These are phyloP conservation scores for Pachyrhynchus sulphureomaculatus DNA, from an alignment of 1,140 invertebrate genomes.

Conservation along the genomic window DNA sequence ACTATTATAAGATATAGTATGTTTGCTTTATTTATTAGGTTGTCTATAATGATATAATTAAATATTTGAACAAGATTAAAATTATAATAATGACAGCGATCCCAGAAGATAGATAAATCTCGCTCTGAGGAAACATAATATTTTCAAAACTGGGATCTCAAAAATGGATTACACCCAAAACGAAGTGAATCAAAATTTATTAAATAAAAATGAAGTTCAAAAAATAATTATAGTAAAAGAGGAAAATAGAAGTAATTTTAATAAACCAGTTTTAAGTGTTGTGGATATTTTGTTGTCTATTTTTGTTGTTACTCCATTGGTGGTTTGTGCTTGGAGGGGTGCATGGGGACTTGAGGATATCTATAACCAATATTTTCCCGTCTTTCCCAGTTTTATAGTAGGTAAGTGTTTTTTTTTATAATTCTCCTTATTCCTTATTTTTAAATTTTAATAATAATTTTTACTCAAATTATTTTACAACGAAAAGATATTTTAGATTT, in stretches of 20 bases:
- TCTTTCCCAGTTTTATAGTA: conserved; percentile 10
- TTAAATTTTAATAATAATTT: too few relatives aligned
- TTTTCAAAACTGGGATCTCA: too few relatives aligned
- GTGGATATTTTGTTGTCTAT: conserved; percentile 21
- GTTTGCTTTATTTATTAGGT: too few relatives aligned
- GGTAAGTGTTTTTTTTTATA: conserved; percentile 12
- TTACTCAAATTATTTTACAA: too few relatives aligned
- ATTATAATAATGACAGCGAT: too few relatives aligned
- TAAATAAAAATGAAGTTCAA: conserved; percentile 5
- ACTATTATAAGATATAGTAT: too few relatives aligned
- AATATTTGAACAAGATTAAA: too few relatives aligned
- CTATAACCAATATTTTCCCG: conserved; percentile 17
- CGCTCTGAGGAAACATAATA: too few relatives aligned
- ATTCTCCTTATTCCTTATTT: too few relatives aligned
- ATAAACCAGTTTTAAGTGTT: conserved; percentile 12
- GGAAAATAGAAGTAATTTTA: neutral
- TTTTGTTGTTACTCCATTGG: conserved; percentile 25
- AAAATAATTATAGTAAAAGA: conserved; percentile 15
- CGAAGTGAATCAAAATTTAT: neutral
- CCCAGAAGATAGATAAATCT: too few relatives aligned
- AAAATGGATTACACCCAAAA: neutral
- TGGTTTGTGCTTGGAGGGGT: conserved; percentile 19
- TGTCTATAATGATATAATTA: too few relatives aligned
- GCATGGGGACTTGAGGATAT: conserved; percentile 24
- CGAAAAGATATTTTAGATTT: too few relatives aligned